These are phyloP conservation scores for Esperia sulphurella DNA, from an alignment of 2,888 invertebrate species.

Conservation along the genomic window DNA sequence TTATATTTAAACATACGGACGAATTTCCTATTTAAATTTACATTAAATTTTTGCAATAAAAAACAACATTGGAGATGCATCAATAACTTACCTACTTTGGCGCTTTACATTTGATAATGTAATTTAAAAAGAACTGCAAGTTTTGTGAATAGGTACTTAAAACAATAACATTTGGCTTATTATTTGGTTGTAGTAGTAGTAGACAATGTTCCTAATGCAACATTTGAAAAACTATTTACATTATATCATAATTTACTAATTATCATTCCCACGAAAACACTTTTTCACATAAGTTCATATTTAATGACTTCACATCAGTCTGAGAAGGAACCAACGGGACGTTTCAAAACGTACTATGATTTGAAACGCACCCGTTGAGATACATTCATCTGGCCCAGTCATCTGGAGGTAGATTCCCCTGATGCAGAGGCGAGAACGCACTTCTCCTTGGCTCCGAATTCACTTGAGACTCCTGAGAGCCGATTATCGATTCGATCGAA, in stretches of 20 bases:
- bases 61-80: neutral
- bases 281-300: too few species aligned
- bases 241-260: too few species aligned
- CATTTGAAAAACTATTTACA: too few species aligned
- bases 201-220: too few species aligned
- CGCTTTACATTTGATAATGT: too few species aligned
- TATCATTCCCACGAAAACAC: too few species aligned
- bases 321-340: conserved; percentile 25
- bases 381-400: conserved; percentile 84
- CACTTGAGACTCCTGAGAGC: conserved; percentile 54
- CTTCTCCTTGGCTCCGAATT: conserved; percentile 58
- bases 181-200: too few species aligned
- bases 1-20: conserved; percentile 18
- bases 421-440: conserved; percentile 84
- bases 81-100: too few species aligned
- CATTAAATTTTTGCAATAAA: conserved; percentile 10
- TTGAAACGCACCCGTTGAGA: conserved; percentile 51
- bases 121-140: too few species aligned
- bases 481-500: conserved; percentile 82
- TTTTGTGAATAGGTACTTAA: too few species aligned
- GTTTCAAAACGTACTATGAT: conserved; percentile 47
- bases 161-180: too few species aligned
- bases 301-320: conserved; percentile 7
- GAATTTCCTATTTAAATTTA: conserved; percentile 12
- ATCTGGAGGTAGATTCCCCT: conserved; percentile 63